Conservation (phyloP, 2,797 vertebrate species). For the Cyclura pinguis region DNA sequence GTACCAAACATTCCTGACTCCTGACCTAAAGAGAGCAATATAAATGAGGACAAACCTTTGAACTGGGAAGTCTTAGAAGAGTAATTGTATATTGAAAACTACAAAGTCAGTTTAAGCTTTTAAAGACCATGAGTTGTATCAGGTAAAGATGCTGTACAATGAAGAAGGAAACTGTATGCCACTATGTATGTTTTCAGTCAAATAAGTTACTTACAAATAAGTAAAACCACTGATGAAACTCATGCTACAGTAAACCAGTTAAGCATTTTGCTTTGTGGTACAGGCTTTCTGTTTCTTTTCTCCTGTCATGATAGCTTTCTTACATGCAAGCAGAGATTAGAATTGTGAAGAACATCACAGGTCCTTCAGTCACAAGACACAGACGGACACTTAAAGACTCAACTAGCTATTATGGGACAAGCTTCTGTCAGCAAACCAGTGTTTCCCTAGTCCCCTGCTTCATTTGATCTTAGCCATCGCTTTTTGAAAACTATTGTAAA, state of each 20-base stretch:
- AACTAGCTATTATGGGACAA: not conserved
- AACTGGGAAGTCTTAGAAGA: not conserved
- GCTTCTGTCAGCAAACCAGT: not conserved
- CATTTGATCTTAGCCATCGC: not conserved
- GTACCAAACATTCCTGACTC: not conserved
- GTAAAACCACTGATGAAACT: not conserved
- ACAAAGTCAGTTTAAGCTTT: not conserved
- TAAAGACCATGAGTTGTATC: not conserved
- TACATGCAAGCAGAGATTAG: not conserved
- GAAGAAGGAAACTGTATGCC: not conserved
- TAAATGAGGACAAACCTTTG: not conserved
- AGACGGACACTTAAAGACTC: not conserved
- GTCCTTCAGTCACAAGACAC: not conserved
- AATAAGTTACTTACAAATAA: not conserved
- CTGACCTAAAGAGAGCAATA: not conserved
- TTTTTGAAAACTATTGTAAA: not conserved
- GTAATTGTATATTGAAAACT: not conserved
- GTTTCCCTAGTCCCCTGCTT: not conserved
- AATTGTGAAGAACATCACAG: not conserved
- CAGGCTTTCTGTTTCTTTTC: not conserved
- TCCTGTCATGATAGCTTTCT: not conserved
- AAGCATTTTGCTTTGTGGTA: not conserved
- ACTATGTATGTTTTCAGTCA: not conserved
- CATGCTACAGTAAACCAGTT: too few relatives aligned
- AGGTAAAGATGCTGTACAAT: not conserved